Percentiles rank a stretch among this genome's conserved stretches.
Evolutionary conservation across 2,888 invertebrate genomes (phyloP).

Genomic region (Poecilobothrus nobilitatus): DNA sequence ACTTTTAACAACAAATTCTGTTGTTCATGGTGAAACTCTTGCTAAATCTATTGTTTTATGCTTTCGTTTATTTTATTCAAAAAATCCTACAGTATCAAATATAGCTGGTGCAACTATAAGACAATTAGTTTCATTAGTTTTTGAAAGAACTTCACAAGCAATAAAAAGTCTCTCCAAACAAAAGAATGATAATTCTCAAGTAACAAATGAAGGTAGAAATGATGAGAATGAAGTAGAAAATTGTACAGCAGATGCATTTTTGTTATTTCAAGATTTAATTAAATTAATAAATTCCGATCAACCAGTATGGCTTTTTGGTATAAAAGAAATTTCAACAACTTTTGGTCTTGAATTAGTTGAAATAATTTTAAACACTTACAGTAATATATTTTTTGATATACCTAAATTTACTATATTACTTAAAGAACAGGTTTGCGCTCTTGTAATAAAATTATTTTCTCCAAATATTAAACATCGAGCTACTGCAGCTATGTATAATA

Average conservation of each 20-base stretch:
- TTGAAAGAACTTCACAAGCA: slow-evolving; percentile 60
- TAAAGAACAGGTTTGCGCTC: slow-evolving; percentile 94
- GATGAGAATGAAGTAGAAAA: slow-evolving; percentile 59
- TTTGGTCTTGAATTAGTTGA: slow-evolving; percentile 94
- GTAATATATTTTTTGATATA: slow-evolving; percentile 76
- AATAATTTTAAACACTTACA: slow-evolving; percentile 80
- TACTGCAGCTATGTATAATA: slow-evolving; percentile 45
- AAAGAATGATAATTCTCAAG: neutral
- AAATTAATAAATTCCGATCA: slow-evolving; percentile 94
- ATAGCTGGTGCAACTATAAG: slow-evolving; percentile 97
- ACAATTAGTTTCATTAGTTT: slow-evolving; percentile 86
- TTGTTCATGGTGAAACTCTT: slow-evolving; percentile 89
- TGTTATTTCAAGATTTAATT: slow-evolving; percentile 93
- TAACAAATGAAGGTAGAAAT: slow-evolving; percentile 19
- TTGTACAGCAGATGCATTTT: slow-evolving; percentile 88
- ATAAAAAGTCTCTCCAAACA: neutral
- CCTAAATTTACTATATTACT: slow-evolving; percentile 87
- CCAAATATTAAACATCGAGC: slow-evolving; percentile 94
- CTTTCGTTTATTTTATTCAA: slow-evolving; percentile 91
- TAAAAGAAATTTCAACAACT: slow-evolving; percentile 94
- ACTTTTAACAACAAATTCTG: slow-evolving; percentile 86
- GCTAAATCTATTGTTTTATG: slow-evolving; percentile 89
- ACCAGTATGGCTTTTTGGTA: slow-evolving; percentile 89
- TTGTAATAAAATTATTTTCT: slow-evolving; percentile 96
- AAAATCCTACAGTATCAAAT: slow-evolving; percentile 90